A percentile compares a stretch with the other conserved stretches of the same genome.
phyloP scores from a whole-genome alignment of 2,797 vertebrate species.

The Vespertilio murinus region DNA sequence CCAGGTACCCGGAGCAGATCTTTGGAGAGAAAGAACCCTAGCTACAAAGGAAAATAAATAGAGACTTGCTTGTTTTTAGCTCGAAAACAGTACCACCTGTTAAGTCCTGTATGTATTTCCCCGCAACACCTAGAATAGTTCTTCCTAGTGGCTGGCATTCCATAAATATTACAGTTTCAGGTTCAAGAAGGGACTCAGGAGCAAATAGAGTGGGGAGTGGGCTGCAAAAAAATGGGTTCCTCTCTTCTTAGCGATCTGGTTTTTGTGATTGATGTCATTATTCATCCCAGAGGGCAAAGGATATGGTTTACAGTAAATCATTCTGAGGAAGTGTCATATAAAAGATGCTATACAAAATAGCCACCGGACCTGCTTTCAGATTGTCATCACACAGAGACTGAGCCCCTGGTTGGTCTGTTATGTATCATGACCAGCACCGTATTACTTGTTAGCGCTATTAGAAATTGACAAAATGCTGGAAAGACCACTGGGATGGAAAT shows the following conservation, averaged over 20 bases:
- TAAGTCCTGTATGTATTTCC: not conserved
- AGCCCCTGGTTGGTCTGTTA: not conserved
- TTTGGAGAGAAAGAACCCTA: slow-evolving; percentile 38
- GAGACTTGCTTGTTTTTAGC: slow-evolving; percentile 23
- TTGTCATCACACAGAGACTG: not conserved
- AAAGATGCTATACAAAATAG: slow-evolving; percentile 19
- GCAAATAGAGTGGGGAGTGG: not conserved
- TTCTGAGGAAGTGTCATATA: not conserved
- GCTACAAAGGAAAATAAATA: slow-evolving; percentile 19
- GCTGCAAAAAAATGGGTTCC: not conserved
- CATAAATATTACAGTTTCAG: slow-evolving; percentile 6
- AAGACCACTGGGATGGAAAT: not conserved
- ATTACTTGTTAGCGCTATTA: not conserved
- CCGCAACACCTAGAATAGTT: not conserved
- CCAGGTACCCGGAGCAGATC: slow-evolving; percentile 34
- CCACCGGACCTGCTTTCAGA: not conserved
- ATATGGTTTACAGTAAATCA: not conserved
- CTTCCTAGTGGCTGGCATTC: not conserved
- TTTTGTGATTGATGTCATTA: not conserved
- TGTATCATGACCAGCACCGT: not conserved
- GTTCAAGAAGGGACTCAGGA: not conserved
- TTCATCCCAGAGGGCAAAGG: not conserved
- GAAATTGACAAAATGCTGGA: not conserved
- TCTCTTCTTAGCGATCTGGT: not conserved
- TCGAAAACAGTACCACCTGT: not conserved